phyloP scores from a whole-genome alignment of 2,888 invertebrate species.

The Smittia aterrima region DNA sequence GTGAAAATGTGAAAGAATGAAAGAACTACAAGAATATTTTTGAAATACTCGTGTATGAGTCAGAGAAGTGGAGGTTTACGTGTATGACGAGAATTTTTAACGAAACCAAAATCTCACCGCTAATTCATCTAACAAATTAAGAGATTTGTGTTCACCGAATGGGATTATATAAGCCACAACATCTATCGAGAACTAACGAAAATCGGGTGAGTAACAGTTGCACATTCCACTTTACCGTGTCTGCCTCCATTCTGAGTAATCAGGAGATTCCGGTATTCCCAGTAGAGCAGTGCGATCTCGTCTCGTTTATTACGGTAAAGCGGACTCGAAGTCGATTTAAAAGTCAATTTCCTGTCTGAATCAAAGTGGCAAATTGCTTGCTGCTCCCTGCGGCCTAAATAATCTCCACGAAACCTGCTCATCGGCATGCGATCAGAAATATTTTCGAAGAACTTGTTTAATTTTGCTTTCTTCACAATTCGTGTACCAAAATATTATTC shows the following conservation, averaged over 20 bases:
- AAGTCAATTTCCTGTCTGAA: constrained; percentile 12
- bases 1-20: constrained; percentile 18
- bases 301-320: constrained; percentile 14
- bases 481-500: background rate
- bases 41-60: background rate
- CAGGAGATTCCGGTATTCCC: background rate
- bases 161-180: background rate
- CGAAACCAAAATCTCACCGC: background rate
- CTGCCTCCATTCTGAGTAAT: background rate
- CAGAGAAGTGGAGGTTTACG: background rate
- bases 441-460: background rate
- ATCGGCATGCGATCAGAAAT: background rate
- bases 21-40: constrained; percentile 15
- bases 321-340: background rate
- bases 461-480: background rate
- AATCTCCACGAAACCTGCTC: background rate
- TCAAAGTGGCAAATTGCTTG: background rate
- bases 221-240: background rate
- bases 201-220: constrained; percentile 16
- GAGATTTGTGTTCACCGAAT: background rate
- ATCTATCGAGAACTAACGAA: background rate
- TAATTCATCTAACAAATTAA: background rate
- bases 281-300: background rate
- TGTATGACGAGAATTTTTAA: background rate
- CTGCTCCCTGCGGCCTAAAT: background rate